Conservation (phyloP, 2,888 invertebrate genomes). For the Halictus ligatus region DNA sequence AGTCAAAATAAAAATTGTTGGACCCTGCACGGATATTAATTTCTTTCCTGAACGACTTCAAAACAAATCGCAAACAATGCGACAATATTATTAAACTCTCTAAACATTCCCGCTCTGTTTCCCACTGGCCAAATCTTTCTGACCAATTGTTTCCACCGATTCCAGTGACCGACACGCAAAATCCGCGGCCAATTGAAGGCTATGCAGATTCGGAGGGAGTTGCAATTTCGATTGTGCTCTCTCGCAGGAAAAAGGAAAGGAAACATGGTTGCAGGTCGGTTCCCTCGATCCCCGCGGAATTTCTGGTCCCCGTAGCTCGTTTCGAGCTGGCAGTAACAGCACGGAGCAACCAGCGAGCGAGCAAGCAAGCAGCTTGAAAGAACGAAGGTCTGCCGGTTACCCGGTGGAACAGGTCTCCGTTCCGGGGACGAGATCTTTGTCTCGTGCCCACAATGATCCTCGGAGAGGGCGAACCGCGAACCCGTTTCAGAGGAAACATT, state of each 20-base stretch:
- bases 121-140: too few species aligned
- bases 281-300: conserved; percentile 9
- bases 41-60: too few species aligned
- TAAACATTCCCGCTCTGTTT: too few species aligned
- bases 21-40: too few species aligned
- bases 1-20: too few species aligned
- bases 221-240: neutral
- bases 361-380: conserved; percentile 38
- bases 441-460: conserved; percentile 35
- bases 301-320: conserved; percentile 15
- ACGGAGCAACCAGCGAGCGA: neutral
- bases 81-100: too few species aligned
- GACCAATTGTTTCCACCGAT: too few species aligned
- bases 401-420: conserved; percentile 60
- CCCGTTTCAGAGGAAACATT: conserved; percentile 38
- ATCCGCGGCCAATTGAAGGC: neutral
- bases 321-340: conserved; percentile 23
- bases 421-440: conserved; percentile 58
- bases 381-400: conserved; percentile 63
- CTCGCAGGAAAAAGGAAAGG: neutral
- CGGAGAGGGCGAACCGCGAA: conserved; percentile 28
- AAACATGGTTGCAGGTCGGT: neutral
- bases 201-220: neutral
- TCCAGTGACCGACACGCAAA: neutral
- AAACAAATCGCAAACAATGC: too few species aligned